Conservation (phyloP, 2,888 invertebrate genomes). For the Dastarcus helophoroides region DNA sequence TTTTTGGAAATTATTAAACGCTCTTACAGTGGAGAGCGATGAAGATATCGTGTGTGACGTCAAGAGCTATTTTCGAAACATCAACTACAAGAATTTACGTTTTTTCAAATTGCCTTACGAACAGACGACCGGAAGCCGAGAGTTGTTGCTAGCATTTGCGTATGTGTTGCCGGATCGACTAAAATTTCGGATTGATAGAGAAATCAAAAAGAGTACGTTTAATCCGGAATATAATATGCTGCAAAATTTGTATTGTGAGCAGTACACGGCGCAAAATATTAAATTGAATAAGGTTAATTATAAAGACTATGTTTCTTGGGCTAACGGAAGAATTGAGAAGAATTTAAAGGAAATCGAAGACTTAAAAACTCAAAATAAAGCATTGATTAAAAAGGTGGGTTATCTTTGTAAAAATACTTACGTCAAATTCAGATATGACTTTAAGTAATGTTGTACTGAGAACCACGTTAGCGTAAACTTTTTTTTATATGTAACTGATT, state of each 20-base stretch:
- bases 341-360: conserved; percentile 5
- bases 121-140: conserved; percentile 22
- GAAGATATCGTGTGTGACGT: conserved; percentile 22
- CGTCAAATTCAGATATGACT: too few species aligned
- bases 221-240: conserved; percentile 10
- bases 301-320: too few species aligned
- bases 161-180: conserved; percentile 30
- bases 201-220: conserved; percentile 11
- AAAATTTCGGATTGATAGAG: conserved; percentile 16
- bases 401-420: conserved; percentile 14
- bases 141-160: conserved; percentile 31
- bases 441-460: too few species aligned
- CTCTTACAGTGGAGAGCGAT: conserved; percentile 16
- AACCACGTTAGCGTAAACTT: too few species aligned
- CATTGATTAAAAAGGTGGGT: conserved; percentile 7
- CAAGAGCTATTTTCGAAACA: conserved; percentile 29
- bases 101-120: conserved; percentile 28
- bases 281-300: too few species aligned
- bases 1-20: conserved; percentile 26
- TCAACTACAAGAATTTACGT: conserved; percentile 29
- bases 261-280: too few species aligned
- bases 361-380: conserved; percentile 1
- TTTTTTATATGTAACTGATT: too few species aligned
- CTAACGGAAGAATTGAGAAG: conserved; percentile 1
- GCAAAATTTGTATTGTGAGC: too few species aligned